These are phyloP conservation scores for Lineus longissimus DNA, from an alignment of 1,140 invertebrate genomes.

Conservation along the genomic window DNA sequence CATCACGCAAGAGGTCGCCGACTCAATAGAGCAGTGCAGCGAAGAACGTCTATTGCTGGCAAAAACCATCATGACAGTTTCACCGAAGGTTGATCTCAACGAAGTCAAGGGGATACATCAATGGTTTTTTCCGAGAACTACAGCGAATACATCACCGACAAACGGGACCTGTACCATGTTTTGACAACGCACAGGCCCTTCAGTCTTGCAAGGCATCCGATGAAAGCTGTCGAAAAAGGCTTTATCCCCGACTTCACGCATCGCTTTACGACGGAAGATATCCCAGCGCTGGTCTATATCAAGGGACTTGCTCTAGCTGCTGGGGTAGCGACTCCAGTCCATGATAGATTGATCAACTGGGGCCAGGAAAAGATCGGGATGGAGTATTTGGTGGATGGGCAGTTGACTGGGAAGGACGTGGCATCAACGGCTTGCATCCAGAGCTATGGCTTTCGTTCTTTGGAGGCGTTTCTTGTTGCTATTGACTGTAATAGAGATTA, in stretches of 20 bases:
- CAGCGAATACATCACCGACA: too few species aligned
- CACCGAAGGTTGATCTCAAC: background rate
- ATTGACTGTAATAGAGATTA: too few species aligned
- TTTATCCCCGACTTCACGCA: constrained; percentile 33
- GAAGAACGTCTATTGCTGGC: background rate
- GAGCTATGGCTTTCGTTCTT: constrained; percentile 29
- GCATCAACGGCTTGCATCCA: constrained; percentile 33
- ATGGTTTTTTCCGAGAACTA: background rate
- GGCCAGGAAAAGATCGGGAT: constrained; percentile 38
- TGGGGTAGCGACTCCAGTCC: constrained; percentile 25
- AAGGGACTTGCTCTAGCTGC: constrained; percentile 33
- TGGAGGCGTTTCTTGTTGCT: constrained; percentile 26
- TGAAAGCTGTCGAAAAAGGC: constrained; percentile 25
- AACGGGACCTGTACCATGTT: too few species aligned
- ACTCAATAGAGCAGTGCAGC: background rate
- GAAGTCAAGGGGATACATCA: background rate
- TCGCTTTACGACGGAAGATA: constrained; percentile 30
- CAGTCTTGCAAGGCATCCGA: constrained; percentile 30
- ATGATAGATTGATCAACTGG: constrained; percentile 36
- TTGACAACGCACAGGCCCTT: constrained; percentile 33
- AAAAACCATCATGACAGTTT: constrained; percentile 6
- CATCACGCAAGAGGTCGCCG: too few species aligned
- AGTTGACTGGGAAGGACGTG: constrained; percentile 37
- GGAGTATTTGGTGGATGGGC: constrained; percentile 33
- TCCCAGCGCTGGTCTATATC: constrained; percentile 36